A percentile compares a stretch with the other conserved stretches of the same genome.
Conservation (phyloP, 2,113 vertebrate genomes). For the Sinosuthora webbiana region DNA sequence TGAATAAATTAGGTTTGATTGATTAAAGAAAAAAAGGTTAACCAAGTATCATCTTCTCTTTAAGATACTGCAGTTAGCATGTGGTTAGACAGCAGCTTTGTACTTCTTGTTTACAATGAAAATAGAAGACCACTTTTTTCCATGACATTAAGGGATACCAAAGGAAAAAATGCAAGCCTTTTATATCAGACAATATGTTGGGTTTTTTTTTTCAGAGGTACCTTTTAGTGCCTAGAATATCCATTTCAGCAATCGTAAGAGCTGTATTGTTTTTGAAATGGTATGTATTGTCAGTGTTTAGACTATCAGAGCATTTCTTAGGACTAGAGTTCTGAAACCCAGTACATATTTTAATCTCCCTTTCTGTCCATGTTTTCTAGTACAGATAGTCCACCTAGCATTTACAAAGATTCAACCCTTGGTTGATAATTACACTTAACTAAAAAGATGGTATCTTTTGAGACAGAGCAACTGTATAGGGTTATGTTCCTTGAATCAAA, state of each 20-base stretch:
- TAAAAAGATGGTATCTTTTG: not conserved
- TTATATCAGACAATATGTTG: not conserved
- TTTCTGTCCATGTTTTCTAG: not conserved
- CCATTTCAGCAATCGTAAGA: not conserved
- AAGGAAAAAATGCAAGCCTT: not conserved
- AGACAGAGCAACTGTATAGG: not conserved
- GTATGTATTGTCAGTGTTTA: not conserved
- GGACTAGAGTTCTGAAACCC: not conserved
- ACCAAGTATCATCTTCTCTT: not conserved
- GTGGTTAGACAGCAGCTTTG: not conserved
- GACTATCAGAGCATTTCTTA: not conserved
- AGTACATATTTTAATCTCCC: not conserved
- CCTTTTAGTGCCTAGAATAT: not conserved
- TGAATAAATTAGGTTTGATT: not conserved
- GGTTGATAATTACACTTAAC: not conserved
- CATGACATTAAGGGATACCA: not conserved
- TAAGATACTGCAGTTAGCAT: not conserved
- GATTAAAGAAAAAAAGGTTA: not conserved
- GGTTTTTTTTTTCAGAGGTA: not conserved
- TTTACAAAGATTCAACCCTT: not conserved
- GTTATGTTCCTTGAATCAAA: not conserved
- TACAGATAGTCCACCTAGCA: not conserved
- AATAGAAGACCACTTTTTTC: not conserved
- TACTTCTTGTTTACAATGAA: not conserved
- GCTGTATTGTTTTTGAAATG: not conserved